These are phyloP conservation scores for Sinocyclocheilus grahami DNA, from an alignment of 2,113 vertebrate species.

Conservation along the genomic window DNA sequence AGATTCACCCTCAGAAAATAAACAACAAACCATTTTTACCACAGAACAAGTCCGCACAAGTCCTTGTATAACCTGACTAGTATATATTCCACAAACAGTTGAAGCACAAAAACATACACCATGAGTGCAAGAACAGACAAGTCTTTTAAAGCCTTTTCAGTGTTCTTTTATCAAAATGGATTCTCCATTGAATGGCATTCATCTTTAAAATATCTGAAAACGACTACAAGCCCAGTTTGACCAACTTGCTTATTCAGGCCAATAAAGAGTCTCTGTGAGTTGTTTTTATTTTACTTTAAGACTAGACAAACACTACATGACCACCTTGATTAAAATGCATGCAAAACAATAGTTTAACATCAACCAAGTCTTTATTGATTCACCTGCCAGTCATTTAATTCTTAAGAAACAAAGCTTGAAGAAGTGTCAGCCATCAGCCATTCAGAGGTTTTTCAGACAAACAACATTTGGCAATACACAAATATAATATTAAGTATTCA, in stretches of 20 bases:
- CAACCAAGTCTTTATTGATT: neutral
- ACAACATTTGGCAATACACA: neutral
- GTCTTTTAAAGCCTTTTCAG: neutral
- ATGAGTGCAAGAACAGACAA: neutral
- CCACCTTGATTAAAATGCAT: neutral
- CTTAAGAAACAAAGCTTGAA: neutral
- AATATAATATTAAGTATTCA: neutral
- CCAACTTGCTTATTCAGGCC: neutral
- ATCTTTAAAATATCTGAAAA: neutral
- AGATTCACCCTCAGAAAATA: neutral
- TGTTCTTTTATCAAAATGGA: neutral
- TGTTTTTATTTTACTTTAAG: neutral
- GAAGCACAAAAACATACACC: neutral
- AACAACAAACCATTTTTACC: neutral
- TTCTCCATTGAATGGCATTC: neutral
- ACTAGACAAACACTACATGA: neutral
- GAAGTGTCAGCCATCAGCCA: neutral
- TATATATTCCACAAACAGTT: neutral
- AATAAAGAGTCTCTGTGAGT: neutral
- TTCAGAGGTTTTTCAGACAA: neutral
- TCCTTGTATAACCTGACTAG: neutral
- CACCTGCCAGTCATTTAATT: neutral
- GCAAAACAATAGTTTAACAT: neutral
- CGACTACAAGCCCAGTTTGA: neutral
- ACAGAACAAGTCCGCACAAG: neutral